Conservation (phyloP, 2,888 invertebrate species). For the Stictocephala bisonia region DNA sequence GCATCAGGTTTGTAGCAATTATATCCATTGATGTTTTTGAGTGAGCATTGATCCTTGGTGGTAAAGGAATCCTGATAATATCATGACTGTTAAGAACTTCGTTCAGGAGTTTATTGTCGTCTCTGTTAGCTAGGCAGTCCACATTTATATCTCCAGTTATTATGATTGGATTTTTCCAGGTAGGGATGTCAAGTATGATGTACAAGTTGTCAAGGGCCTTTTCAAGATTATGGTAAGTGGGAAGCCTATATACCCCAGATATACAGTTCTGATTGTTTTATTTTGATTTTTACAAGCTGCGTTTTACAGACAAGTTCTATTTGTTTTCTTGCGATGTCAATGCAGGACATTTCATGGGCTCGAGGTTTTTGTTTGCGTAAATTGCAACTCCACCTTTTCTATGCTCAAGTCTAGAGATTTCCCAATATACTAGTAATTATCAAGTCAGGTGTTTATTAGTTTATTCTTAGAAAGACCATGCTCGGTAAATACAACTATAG, state of each 20-base stretch:
- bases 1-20: conserved; percentile 23
- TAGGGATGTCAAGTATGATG: background rate
- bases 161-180: conserved; percentile 1
- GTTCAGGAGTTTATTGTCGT: conserved; percentile 16
- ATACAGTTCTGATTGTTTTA: conserved; percentile 1
- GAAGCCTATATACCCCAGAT: conserved; percentile 13
- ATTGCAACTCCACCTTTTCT: no score
- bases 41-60: background rate
- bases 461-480: no score
- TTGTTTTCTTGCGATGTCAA: no score
- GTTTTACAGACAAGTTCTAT: conserved; percentile 20
- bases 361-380: no score
- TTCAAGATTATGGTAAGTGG: background rate
- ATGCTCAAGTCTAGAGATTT: no score
- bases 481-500: no score
- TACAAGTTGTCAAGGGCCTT: background rate
- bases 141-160: conserved; percentile 30
- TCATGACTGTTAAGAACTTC: conserved; percentile 15
- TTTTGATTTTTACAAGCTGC: background rate
- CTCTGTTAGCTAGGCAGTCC: conserved; percentile 1
- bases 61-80: conserved; percentile 12
- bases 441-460: no score
- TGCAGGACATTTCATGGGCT: no score
- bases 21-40: conserved; percentile 31
- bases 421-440: no score